Base-by-base conservation (phyloP, 2,113 vertebrate species). In the Cygnus atratus region DNA sequence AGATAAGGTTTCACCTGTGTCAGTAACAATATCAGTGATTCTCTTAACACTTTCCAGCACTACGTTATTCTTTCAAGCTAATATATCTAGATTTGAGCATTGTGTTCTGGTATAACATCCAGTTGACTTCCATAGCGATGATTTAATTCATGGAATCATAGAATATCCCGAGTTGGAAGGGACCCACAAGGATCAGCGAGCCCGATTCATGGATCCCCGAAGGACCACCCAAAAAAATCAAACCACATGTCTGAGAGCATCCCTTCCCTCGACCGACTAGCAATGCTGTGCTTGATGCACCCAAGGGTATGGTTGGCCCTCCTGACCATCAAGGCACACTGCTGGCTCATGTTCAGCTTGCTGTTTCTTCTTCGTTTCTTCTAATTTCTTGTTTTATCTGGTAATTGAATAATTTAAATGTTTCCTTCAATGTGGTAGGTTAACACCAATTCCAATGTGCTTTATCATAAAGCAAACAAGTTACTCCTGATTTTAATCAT, bases 21-120 rank as follows among this genome's bases (percentile, higher is more conserved):
- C 58, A 6, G 73, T 66, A 4, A 33, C 2, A 5, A 10, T 66
- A 26, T 70, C 0, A 0, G 24, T 11, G 22, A 35, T 68, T 76
- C 26, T 66, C 39, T n/a, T 92, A 35, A 29, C 0, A 0, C 44
- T 74, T 70, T 48, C 11, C 28, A 41, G 37, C 24, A 25, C 61
- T 65, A 9, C 8, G 3, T 70, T 73, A 16, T 44, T 81, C 15
- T 71, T 80, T 83, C 44, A 48, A 29, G 25, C 46, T 7, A 35
- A 25, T 8, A 1, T 59, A 21, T 84, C 43, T 86, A 14, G 5
- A 31, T 80, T 83, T 80, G 72, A 92, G 55, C 9, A 5, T 61
- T 71, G 18, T 88, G 55, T 57, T 74, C 24, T 87, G n/a, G 9
- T 71, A 11, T 20, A 77, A 31, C 59, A 55, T 73, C 39, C 68